These are phyloP conservation scores for Elmis aenea DNA, from an alignment of 2,888 invertebrate genomes.

Conservation along the genomic window DNA sequence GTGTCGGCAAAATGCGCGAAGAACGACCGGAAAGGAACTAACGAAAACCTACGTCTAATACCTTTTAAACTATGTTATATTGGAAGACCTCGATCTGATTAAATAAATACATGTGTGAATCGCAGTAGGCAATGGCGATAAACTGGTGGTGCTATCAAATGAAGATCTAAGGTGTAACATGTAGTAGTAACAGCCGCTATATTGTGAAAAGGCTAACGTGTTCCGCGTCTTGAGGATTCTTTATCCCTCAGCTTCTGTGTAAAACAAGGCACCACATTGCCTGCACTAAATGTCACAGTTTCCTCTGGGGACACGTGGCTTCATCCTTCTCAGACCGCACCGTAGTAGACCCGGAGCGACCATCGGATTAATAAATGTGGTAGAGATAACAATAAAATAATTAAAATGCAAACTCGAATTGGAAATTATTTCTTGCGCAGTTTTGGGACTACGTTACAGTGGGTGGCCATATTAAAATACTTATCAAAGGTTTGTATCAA, in stretches of 20 bases:
- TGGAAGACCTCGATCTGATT: too few species aligned
- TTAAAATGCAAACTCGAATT: conserved; percentile 5
- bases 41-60: too few species aligned
- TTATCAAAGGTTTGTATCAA: too few species aligned
- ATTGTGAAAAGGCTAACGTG: conserved; percentile 24
- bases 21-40: too few species aligned
- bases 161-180: conserved; percentile 24
- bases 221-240: conserved; percentile 25
- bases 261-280: conserved; percentile 27
- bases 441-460: too few species aligned
- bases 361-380: conserved; percentile 11
- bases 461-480: too few species aligned
- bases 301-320: conserved; percentile 16
- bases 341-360: background rate
- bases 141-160: conserved; percentile 19
- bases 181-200: conserved; percentile 22
- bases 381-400: conserved; percentile 8
- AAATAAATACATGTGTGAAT: conserved; percentile 18
- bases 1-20: too few species aligned
- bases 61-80: too few species aligned
- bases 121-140: conserved; percentile 9
- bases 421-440: too few species aligned
- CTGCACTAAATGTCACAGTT: conserved; percentile 27
- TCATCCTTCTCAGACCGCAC: conserved; percentile 16
- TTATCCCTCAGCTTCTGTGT: conserved; percentile 23